Base-by-base conservation (phyloP, 2,888 invertebrate species). In the Eustalomyia histrio region DNA sequence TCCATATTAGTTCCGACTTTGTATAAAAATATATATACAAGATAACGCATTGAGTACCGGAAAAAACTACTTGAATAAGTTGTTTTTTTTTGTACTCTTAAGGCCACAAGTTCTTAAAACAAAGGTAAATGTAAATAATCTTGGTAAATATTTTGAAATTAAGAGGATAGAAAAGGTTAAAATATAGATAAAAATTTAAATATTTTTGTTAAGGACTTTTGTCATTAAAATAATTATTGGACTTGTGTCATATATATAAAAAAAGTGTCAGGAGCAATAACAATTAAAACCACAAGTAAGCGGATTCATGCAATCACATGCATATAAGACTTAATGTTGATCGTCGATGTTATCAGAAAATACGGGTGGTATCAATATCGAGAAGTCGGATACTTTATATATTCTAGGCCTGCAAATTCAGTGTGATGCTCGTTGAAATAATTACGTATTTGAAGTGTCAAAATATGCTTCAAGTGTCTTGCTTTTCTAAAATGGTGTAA, bases 31-130 rank as follows among this genome's bases (percentile, higher is more conserved):
- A 16, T 39, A 5, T 60, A 53, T 61, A 79, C 67, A 73, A 72
- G 73, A 73, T 69, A 65, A 73, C 73, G 61, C 55, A 79, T 71
- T 65, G 74, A 81, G 78, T 75, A 75, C 81, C 81, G 81, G 81
- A 81, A 81, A 78, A 74, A n/a, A 52, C 71, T 76, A 74, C 81
- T 80, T 72, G 67, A 39, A 65, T 52, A 65, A 75, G 71, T 75
- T 75, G 71, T 75, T 75, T 81, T 63, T 65, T 65, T 67, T 74
- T 53, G 18, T 47, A n/a, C n/a, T 47, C 6, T 29, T 53, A 52
- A 79, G 61, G 74, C 33, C 52, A 60, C 53, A 60, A 58, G 47
- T 43, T 79, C 16, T 65, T 24, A n/a, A 1, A 67, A 55, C 65
- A 39, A 60, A 21, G 52, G 16, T 50, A 33, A 18, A 61, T 63